These are phyloP conservation scores for Nephrotoma appendiculata DNA, from an alignment of 2,888 invertebrate genomes.

Conservation along the genomic window DNA sequence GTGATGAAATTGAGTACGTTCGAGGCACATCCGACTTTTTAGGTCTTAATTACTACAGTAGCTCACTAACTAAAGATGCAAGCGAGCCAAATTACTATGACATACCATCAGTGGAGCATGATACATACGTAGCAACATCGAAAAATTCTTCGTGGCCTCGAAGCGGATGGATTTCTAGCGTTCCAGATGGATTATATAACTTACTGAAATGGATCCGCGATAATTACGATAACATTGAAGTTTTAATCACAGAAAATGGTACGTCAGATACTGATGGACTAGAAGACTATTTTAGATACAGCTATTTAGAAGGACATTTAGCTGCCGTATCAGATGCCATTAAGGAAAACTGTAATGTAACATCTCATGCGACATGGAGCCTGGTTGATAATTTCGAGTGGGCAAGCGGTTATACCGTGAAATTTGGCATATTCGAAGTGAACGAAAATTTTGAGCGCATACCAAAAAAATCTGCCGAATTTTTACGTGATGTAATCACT, in stretches of 20 bases:
- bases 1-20: background rate
- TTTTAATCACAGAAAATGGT: background rate
- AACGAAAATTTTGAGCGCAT: background rate
- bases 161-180: too few relatives aligned
- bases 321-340: conserved; percentile 21
- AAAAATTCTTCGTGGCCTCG: background rate
- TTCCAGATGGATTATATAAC: background rate
- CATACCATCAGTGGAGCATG: background rate
- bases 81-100: background rate
- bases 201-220: background rate
- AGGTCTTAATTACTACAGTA: conserved; percentile 23
- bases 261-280: conserved; percentile 7
- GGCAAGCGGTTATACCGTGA: conserved; percentile 37
- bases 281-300: conserved; percentile 16
- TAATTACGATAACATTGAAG: background rate
- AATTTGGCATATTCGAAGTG: background rate
- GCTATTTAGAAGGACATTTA: background rate
- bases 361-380: conserved; percentile 44
- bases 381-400: conserved; percentile 53
- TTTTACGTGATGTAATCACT: background rate
- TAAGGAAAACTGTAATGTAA: conserved; percentile 30
- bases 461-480: background rate
- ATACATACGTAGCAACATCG: background rate
- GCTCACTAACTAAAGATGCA: conserved; percentile 13
- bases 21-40: conserved; percentile 21